Evolutionary conservation across 2,888 invertebrate genomes (phyloP).

Genomic region (Zaprionus obscuricornis): DNA sequence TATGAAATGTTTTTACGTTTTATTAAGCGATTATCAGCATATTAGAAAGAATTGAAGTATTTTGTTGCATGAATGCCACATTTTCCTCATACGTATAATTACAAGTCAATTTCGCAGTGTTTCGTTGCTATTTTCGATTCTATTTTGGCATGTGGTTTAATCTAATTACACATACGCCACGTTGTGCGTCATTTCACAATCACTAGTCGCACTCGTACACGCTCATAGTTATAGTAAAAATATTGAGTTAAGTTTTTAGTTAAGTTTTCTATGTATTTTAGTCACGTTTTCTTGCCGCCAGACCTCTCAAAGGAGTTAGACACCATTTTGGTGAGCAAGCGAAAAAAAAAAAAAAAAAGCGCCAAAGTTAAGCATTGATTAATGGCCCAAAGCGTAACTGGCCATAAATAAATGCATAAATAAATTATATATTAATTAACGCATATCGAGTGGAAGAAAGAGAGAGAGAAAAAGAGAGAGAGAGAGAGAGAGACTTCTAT

Average conservation of each 20-base stretch:
- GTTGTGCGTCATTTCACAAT: constrained; percentile 70
- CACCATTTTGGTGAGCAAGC: constrained; percentile 46
- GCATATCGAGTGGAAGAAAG: too few species aligned
- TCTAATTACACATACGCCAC: constrained; percentile 79
- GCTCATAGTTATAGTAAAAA: constrained; percentile 14
- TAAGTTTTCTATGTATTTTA: constrained; percentile 46
- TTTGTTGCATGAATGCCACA: constrained; percentile 54
- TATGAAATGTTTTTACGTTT: constrained; percentile 35
- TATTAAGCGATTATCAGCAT: constrained; percentile 57
- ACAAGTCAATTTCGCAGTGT: constrained; percentile 71
- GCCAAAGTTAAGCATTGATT: constrained; percentile 60
- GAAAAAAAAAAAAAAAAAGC: too few species aligned
- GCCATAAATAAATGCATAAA: constrained; percentile 73
- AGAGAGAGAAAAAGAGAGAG: too few species aligned
- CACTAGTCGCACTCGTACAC: constrained; percentile 26
- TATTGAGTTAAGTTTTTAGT: constrained; percentile 9
- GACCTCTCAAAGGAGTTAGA: constrained; percentile 71
- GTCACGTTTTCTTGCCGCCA: constrained; percentile 74
- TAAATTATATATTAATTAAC: constrained; percentile 79
- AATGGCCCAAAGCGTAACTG: constrained; percentile 72
- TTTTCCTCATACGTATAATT: constrained; percentile 66
- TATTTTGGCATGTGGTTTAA: constrained; percentile 74
- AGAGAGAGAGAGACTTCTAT: constrained; percentile 27
- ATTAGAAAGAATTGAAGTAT: constrained; percentile 27
- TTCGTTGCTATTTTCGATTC: constrained; percentile 43